Conservation (phyloP, 2,113 vertebrate species). For the Butorides virescens region DNA sequence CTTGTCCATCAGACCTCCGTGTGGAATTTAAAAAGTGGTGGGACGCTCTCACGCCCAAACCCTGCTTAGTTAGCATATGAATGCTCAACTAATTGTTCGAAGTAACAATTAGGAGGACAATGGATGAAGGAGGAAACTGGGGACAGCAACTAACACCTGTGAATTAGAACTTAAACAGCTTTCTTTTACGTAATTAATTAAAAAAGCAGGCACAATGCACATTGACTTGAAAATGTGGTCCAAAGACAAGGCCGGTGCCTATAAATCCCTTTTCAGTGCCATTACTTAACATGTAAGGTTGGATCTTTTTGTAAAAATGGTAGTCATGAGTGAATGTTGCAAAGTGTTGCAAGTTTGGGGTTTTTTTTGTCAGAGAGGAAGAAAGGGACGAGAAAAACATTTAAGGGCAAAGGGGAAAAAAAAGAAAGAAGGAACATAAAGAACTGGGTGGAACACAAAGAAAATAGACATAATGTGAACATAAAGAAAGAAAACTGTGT, state of each 20-base stretch:
- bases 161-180: constrained; percentile 57
- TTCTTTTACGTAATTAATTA: constrained; percentile 67
- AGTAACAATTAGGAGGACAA: constrained; percentile 67
- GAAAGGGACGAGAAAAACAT: background rate
- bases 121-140: constrained; percentile 47
- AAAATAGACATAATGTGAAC: background rate
- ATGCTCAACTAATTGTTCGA: constrained; percentile 56
- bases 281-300: background rate
- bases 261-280: background rate
- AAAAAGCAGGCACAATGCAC: constrained; percentile 26
- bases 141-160: constrained; percentile 60
- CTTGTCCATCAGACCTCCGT: constrained; percentile 56
- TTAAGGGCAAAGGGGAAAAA: background rate
- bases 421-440: background rate
- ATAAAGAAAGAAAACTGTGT: background rate
- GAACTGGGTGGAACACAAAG: background rate
- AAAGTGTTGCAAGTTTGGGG: background rate
- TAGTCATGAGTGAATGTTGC: background rate
- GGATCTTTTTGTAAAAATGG: background rate
- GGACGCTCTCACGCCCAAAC: constrained; percentile 52
- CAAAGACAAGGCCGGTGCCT: background rate
- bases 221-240: constrained; percentile 23
- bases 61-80: constrained; percentile 63
- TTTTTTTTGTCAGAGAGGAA: background rate
- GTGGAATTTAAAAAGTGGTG: constrained; percentile 49